Evolutionary conservation across 1,140 invertebrate genomes (phyloP).

Genomic region (Aradophagus sp.): DNA sequence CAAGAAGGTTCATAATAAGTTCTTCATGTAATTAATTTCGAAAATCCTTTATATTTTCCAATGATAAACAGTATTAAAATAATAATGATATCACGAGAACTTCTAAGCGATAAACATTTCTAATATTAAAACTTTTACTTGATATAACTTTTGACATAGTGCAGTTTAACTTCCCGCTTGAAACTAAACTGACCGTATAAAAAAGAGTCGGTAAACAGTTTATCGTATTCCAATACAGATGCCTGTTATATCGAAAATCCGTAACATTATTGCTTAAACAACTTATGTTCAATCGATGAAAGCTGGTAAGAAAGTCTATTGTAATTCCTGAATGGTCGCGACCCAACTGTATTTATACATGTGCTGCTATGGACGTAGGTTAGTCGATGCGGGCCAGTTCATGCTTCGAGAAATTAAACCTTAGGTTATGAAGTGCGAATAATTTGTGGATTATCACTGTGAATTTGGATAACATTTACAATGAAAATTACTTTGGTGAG

Average conservation of each 20-base stretch:
- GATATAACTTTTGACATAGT: no score
- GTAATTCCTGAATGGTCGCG: constrained; percentile 74
- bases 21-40: no score
- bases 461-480: constrained; percentile 22
- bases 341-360: constrained; percentile 75
- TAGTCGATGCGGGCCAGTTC: constrained; percentile 67
- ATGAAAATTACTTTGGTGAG: constrained; percentile 66
- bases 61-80: no score
- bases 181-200: no score
- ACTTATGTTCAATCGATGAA: constrained; percentile 73
- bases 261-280: constrained; percentile 72
- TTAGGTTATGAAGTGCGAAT: constrained; percentile 61
- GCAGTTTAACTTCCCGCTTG: no score
- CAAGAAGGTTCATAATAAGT: no score
- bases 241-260: constrained; percentile 68
- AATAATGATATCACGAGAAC: no score
- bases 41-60: no score
- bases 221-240: constrained; percentile 61
- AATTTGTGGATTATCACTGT: constrained; percentile 48
- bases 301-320: constrained; percentile 75
- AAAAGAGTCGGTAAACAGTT: constrained; percentile 7
- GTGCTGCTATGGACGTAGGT: constrained; percentile 68
- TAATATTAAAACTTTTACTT: no score
- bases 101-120: no score
- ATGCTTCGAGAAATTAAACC: constrained; percentile 66